Evolutionary conservation across 2,113 vertebrate genomes (phyloP).

Genomic region (Zingel zingel): DNA sequence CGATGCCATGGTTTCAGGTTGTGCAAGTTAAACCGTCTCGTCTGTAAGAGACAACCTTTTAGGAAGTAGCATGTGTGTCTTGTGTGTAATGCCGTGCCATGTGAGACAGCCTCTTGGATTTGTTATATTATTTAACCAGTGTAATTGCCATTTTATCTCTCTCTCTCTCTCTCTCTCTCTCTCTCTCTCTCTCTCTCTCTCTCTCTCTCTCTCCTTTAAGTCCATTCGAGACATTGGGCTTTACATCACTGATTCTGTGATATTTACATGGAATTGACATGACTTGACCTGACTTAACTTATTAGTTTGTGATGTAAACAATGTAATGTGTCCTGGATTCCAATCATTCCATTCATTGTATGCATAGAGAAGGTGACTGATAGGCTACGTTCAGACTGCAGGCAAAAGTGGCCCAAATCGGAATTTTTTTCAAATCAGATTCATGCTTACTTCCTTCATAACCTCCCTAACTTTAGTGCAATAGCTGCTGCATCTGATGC

Average conservation of each 20-base stretch:
- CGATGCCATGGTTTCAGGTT: slow-evolving; percentile 69
- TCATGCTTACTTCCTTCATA: too few species aligned
- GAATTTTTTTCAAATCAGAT: too few species aligned
- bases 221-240: neutral
- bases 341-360: neutral
- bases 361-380: neutral
- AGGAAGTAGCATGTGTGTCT: slow-evolving; percentile 8
- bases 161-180: neutral
- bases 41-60: slow-evolving; percentile 64
- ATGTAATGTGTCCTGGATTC: neutral
- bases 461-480: too few species aligned
- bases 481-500: too few species aligned
- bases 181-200: too few species aligned
- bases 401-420: too few species aligned
- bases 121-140: slow-evolving; percentile 18
- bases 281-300: neutral
- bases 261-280: neutral
- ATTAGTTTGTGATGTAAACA: neutral
- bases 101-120: slow-evolving; percentile 15
- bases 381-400: too few species aligned
- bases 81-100: neutral
- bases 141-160: neutral
- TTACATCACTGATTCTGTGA: neutral
- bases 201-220: neutral
- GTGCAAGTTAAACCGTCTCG: slow-evolving; percentile 46